Conservation (phyloP, 2,797 vertebrate genomes). For the Poecilia wingei region DNA sequence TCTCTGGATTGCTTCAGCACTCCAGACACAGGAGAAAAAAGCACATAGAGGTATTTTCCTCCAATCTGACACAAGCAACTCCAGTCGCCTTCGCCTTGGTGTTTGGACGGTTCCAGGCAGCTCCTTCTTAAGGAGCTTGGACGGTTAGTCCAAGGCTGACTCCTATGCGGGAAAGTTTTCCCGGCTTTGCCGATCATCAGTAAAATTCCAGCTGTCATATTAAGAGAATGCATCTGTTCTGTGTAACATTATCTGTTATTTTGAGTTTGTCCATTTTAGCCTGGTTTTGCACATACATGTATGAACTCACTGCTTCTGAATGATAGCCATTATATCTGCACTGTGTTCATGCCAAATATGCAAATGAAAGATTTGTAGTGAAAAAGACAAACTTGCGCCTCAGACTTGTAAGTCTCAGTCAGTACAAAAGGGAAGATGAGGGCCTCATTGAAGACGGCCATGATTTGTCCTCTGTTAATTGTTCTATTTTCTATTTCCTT, state of each 20-base stretch:
- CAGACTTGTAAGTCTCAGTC: conserved; percentile 7
- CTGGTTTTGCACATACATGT: neutral
- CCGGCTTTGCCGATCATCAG: conserved; percentile 18
- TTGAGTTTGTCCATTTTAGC: neutral
- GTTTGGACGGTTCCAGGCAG: too few relatives aligned
- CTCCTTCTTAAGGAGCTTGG: too few relatives aligned
- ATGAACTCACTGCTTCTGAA: conserved; percentile 18
- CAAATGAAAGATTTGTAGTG: neutral
- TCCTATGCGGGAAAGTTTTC: conserved; percentile 6
- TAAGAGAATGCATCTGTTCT: conserved; percentile 13
- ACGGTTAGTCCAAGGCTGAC: conserved; percentile 11
- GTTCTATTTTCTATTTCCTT: conserved; percentile 1
- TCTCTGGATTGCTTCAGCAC: conserved; percentile 55
- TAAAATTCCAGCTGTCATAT: conserved; percentile 16
- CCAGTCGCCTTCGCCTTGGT: neutral
- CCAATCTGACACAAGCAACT: neutral
- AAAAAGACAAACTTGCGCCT: neutral
- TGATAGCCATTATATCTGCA: neutral
- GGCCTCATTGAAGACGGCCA: conserved; percentile 24
- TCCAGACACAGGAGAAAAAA: conserved; percentile 42
- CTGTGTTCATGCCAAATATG: conserved; percentile 2
- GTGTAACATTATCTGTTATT: neutral
- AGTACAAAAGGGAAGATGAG: conserved; percentile 8
- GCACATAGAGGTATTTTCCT: conserved; percentile 23
- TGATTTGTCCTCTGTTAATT: conserved; percentile 1